A percentile compares a stretch with the other conserved stretches of the same genome.
phyloP scores from a whole-genome alignment of 2,113 vertebrate species.

The Ovibos moschatus region DNA sequence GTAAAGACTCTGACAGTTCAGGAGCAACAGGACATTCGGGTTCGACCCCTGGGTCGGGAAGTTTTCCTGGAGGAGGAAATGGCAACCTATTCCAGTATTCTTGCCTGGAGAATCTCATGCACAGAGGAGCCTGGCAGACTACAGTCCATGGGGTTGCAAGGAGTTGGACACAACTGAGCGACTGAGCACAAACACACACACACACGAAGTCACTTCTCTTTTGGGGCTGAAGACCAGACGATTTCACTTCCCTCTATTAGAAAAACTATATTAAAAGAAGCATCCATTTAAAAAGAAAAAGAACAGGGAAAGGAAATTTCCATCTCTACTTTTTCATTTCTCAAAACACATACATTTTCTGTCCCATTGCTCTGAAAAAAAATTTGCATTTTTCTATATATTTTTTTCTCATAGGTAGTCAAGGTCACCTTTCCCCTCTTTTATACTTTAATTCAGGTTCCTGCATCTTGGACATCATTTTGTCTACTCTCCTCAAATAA shows the following conservation, averaged over 20 bases:
- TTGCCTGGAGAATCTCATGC: neutral
- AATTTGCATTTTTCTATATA: neutral
- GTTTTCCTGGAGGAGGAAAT: neutral
- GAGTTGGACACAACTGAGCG: neutral
- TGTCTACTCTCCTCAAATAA: neutral
- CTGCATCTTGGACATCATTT: neutral
- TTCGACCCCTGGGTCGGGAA: neutral
- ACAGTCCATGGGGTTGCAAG: neutral
- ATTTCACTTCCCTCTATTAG: neutral
- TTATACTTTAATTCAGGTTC: neutral
- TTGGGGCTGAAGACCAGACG: neutral
- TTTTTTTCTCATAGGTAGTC: neutral
- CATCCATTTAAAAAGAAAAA: constrained; percentile 4
- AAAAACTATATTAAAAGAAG: neutral
- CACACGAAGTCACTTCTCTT: neutral
- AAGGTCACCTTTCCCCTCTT: neutral
- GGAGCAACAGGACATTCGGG: neutral
- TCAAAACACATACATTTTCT: neutral
- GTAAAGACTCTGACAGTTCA: neutral
- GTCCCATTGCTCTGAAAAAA: neutral
- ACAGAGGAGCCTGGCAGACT: neutral
- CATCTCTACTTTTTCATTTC: neutral
- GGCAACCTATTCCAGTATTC: neutral
- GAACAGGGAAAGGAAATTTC: neutral
- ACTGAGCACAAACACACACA: neutral